Percentiles rank a stretch among this genome's conserved stretches.
Evolutionary conservation across 2,888 invertebrate genomes (phyloP).

Genomic region (Aspidiotus rigidus): DNA sequence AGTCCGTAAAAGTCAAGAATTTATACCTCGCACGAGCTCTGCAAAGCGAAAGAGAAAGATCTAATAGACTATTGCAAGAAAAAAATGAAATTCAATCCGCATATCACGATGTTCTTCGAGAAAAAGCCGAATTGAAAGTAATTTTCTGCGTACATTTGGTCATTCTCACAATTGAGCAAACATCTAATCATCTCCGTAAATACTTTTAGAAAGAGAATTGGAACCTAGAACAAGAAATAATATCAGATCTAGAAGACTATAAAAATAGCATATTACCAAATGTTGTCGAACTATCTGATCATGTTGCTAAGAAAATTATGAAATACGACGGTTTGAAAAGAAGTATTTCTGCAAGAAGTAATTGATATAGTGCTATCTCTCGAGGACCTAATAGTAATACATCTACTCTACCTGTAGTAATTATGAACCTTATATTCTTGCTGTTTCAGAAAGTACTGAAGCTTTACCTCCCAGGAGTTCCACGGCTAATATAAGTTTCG

Average conservation of each 20-base stretch:
- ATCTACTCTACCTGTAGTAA: no score
- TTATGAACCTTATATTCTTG: not conserved
- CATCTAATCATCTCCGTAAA: no score
- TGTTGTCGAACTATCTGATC: conserved; percentile 16
- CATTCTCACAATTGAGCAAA: no score
- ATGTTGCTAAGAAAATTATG: conserved; percentile 5
- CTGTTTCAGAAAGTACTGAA: not conserved
- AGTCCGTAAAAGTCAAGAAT: not conserved
- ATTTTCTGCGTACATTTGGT: not conserved
- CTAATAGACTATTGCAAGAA: not conserved
- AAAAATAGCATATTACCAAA: conserved; percentile 21
- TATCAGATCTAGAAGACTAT: not conserved
- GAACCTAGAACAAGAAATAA: not conserved
- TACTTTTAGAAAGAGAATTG: conserved; percentile 1
- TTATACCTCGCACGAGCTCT: conserved; percentile 3
- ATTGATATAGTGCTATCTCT: no score
- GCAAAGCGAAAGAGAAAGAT: conserved; percentile 22
- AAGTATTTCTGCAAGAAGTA: no score
- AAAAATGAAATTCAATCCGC: conserved; percentile 1
- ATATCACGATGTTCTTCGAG: not conserved
- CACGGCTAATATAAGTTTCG: not conserved
- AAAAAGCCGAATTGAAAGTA: conserved; percentile 12
- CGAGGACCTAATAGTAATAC: no score
- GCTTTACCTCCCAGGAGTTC: not conserved
- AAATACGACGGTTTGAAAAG: conserved; percentile 5